Conservation (phyloP, 2,113 vertebrate species). For the Poeciliopsis occidentalis region DNA sequence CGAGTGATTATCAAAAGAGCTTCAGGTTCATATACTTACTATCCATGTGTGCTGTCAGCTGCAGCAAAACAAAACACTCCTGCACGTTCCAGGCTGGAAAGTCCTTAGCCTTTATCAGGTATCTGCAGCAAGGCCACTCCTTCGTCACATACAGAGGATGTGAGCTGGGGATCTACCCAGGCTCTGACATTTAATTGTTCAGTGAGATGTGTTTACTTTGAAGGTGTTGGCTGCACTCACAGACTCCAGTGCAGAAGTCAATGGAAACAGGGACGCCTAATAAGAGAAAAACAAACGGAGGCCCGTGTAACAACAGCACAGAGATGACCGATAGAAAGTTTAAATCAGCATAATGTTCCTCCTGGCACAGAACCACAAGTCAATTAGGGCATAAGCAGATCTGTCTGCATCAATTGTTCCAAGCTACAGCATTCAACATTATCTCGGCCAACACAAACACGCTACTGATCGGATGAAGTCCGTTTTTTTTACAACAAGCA, state of each 20-base stretch:
- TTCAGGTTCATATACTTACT: constrained; percentile 71
- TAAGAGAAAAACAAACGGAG: constrained; percentile 58
- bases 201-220: constrained; percentile 62
- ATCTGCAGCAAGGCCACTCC: constrained; percentile 50
- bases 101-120: constrained; percentile 48
- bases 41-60: constrained; percentile 44
- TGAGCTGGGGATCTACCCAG: constrained; percentile 54
- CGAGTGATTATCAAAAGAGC: constrained; percentile 69
- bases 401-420: constrained; percentile 65
- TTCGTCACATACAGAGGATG: constrained; percentile 38
- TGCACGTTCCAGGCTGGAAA: constrained; percentile 11
- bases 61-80: constrained; percentile 49
- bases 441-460: constrained; percentile 49
- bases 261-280: constrained; percentile 56
- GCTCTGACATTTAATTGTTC: constrained; percentile 68
- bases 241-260: constrained; percentile 14
- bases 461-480: constrained; percentile 37
- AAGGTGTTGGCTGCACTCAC: constrained; percentile 61
- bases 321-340: constrained; percentile 72
- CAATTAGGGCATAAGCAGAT: constrained; percentile 56
- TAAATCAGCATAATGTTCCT: constrained; percentile 68
- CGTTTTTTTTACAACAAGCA: constrained; percentile 24
- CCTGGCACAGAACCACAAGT: constrained; percentile 34
- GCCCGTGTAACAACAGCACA: constrained; percentile 33
- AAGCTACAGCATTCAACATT: constrained; percentile 11